A percentile compares a stretch with the other conserved stretches of the same genome.
Conservation (phyloP, 2,888 invertebrate species). For the Acleris literana region DNA sequence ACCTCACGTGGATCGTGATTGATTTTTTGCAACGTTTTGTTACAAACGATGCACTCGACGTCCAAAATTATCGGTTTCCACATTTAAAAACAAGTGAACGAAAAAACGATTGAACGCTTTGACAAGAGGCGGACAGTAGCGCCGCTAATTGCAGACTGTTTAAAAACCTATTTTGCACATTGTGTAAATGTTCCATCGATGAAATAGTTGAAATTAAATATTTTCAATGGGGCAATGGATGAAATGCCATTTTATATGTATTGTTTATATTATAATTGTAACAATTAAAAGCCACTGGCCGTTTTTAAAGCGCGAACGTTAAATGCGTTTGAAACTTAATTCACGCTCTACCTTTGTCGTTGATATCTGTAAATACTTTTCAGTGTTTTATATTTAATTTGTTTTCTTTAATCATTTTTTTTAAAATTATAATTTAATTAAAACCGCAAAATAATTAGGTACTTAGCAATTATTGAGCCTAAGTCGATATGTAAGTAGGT, state of each 20-base stretch:
- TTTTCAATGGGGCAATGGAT: constrained; percentile 46
- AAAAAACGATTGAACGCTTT: constrained; percentile 49
- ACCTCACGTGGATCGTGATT: constrained; percentile 61
- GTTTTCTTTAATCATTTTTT: no score
- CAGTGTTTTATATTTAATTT: no score
- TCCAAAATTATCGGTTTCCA: constrained; percentile 77
- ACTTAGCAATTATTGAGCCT: no score
- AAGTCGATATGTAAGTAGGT: no score
- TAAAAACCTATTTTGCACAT: constrained; percentile 51
- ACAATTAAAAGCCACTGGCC: neutral
- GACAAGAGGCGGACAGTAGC: constrained; percentile 55
- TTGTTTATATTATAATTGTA: neutral
- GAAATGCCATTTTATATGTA: constrained; percentile 17
- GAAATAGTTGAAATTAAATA: constrained; percentile 44
- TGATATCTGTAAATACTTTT: no score
- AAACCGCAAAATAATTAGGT: no score
- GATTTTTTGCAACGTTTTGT: constrained; percentile 80
- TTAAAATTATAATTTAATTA: no score
- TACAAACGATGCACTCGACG: constrained; percentile 80
- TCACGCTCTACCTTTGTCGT: no score
- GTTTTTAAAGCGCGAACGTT: constrained; percentile 16
- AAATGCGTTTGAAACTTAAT: neutral
- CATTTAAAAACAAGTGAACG: constrained; percentile 77
- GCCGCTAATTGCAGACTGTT: constrained; percentile 49
- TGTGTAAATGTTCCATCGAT: constrained; percentile 41